These are phyloP conservation scores for Electrona antarctica DNA, from an alignment of 2,113 vertebrate genomes.

Conservation along the genomic window DNA sequence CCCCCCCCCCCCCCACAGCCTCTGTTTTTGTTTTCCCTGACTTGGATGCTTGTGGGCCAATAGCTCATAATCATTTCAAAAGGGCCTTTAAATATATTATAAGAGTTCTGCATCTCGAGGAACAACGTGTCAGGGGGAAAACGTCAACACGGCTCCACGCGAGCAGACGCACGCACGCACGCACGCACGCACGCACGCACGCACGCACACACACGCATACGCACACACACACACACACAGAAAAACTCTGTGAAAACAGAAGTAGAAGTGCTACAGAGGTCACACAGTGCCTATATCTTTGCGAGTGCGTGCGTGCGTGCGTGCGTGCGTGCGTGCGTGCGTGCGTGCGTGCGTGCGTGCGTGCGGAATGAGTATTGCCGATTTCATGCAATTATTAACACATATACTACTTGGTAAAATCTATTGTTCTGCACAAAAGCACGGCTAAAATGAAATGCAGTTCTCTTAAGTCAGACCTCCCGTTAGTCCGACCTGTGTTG, in stretches of 20 bases:
- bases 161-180: constrained; percentile 21
- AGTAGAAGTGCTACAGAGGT: no score
- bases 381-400: no score
- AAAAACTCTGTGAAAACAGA: background rate
- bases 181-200: constrained; percentile 29
- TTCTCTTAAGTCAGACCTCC: no score
- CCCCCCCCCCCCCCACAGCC: constrained; percentile 28
- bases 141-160: constrained; percentile 46
- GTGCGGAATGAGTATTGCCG: no score
- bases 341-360: no score
- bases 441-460: no score
- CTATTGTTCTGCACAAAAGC: no score
- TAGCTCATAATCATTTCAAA: constrained; percentile 81
- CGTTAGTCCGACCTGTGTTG: no score
- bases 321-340: background rate
- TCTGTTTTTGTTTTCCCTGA: constrained; percentile 56
- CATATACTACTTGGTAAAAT: no score
- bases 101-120: constrained; percentile 72
- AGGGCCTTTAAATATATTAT: constrained; percentile 79
- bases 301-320: no score
- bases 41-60: constrained; percentile 66
- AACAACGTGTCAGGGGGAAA: constrained; percentile 74
- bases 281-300: no score
- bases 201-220: constrained; percentile 7
- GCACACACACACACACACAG: constrained; percentile 1